Evolutionary conservation across 2,888 invertebrate species (phyloP), one percentile per base, ranked within the genome.

Genomic region (Schizaphis graminum): DNA sequence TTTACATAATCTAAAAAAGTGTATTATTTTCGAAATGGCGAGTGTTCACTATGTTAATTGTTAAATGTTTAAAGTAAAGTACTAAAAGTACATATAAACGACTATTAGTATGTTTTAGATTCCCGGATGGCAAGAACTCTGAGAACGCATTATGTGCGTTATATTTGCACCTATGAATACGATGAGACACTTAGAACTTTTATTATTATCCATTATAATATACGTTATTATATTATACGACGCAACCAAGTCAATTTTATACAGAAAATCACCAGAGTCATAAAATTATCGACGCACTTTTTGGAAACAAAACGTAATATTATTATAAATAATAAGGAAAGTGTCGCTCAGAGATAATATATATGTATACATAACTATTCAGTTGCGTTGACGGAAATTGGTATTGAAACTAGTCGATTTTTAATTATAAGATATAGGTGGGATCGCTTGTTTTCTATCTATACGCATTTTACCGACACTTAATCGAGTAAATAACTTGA

Each of bases 401-500:
- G 35, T 26, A 88, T 88, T 35, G 88, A 88, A 53, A 24, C 35
- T 35, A 53, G 3, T 56, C 41, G 7, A 86, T 86, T 28, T 86
- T 47, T 86, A 86, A 86, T 86, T 86, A 85, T 44, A 13, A 85
- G 26, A 44, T 85, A 44, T 44, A 41, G 1, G 11, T 84, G 41
- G 8, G 5, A 24, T 41, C 0, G 41, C 21, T 10, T 41, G 10
- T 86, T n/a, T n/a, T 13, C 67, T 67, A 67, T 35, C 16, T 35
- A n/a, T 16, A 77, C 8, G 21, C 35, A 35, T 21, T 77, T 77
- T 77, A n/a, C 13, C 7, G 28, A 47, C 47, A 24, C 44, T 28
- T 86, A 86, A 86, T 86, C 28, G 28, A 86, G 86, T 86, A 47
- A 86, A 86, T 86, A 86, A 86, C 47, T 49, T n/a, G 56, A 61